Evolutionary conservation across 2,797 vertebrate genomes (phyloP), one percentile per base, ranked within the genome.

Genomic region (Rachycentron canadum): DNA sequence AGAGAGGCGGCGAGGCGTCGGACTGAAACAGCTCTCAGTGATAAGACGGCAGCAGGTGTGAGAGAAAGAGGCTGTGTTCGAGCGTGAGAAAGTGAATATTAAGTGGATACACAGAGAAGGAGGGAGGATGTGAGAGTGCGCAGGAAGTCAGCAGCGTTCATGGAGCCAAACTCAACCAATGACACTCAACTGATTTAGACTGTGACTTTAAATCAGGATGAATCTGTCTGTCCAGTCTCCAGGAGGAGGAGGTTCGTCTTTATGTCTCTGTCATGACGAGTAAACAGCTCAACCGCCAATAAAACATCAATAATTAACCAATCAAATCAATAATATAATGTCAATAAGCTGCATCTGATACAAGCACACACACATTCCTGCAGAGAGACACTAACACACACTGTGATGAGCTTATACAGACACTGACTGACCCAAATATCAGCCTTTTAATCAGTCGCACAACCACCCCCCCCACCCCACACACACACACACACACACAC

Each of bases 381-480:
- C 59, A 65, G n/a, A 17, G 9, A 58, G 2, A 68, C 65, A 1
- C 64, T 59, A 69, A 69, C 49, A 73, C 76, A 69, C 61, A 74
- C 52, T 23, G 4, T 25, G 19, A 61, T 19, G 21, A 3, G 47
- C n/a, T 69, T 55, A 23, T 43, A 66, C 64, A 79, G 49, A 73
- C 65, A 84, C 72, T 8, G 21, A 69, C 82, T 91, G 90, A 93
- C 90, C 87, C 82, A 89, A 84, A 92, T 91, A 91, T 89, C 88
- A 84, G 75, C 64, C 65, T 66, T 64, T 67, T 76, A 87, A 83
- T 87, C 86, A 88, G 74, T 25, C 40, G 55, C 74, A 71, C 66
- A 77, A 73, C 68, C 83, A 75, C 73, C 88, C 86, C 82, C 89
- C 78, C 66, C 17, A 9, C 30, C 6, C 40, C 36, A 14, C 19